These are phyloP conservation scores for Nothobranchius kuhntae DNA, from an alignment of 2,113 vertebrate species.

Conservation along the genomic window DNA sequence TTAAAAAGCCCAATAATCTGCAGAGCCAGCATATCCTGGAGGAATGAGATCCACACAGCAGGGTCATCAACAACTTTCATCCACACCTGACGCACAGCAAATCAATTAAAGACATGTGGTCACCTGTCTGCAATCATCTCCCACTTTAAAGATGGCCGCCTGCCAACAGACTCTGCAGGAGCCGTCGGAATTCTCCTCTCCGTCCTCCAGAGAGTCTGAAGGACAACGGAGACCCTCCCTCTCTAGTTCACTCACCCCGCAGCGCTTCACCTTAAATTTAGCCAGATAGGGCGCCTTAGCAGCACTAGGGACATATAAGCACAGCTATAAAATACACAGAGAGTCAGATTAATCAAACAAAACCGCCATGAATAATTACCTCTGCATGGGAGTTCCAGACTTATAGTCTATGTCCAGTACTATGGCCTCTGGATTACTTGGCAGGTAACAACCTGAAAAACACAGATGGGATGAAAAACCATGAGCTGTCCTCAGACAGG, in stretches of 20 bases:
- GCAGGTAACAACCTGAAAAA: conserved; percentile 91
- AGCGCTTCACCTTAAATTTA: conserved; percentile 97
- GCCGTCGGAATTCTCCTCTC: conserved; percentile 77
- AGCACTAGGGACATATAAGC: conserved; percentile 76
- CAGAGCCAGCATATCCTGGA: conserved; percentile 96
- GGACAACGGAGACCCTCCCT: conserved; percentile 92
- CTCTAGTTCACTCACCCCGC: conserved; percentile 96
- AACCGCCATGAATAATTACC: conserved; percentile 72
- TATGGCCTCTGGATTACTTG: conserved; percentile 97
- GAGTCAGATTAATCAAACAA: not conserved
- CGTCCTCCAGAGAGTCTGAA: conserved; percentile 85
- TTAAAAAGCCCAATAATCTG: conserved; percentile 99
- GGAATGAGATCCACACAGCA: not conserved
- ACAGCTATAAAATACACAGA: not conserved
- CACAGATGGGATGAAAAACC: not conserved
- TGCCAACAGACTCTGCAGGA: conserved; percentile 89
- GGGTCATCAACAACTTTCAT: not conserved
- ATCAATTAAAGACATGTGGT: not conserved
- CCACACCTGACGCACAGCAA: not conserved
- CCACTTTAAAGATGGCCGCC: conserved; percentile 99
- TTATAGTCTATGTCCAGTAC: conserved; percentile 98
- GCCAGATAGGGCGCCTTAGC: conserved; percentile 97
- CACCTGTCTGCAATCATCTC: conserved; percentile 98
- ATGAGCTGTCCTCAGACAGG: not conserved
- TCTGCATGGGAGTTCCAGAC: conserved; percentile 98